Conservation (phyloP, 2,113 vertebrate genomes). For the Gnathochromis pfefferi region DNA sequence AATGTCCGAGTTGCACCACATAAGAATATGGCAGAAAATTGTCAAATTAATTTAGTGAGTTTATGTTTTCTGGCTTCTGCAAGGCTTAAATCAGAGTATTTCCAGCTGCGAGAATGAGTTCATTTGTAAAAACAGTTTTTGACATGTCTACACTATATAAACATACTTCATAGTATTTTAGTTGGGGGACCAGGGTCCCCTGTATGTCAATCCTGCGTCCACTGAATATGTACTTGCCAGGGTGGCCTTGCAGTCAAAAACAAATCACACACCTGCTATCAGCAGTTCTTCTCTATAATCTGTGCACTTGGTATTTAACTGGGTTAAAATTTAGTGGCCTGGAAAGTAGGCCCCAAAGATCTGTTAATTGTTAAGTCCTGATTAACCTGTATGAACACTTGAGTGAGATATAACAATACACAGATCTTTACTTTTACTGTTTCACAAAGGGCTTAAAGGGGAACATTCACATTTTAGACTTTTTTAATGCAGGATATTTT, state of each 20-base stretch:
- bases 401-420: neutral
- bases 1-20: neutral
- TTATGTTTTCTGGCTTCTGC: neutral
- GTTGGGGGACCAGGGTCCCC: fast-evolving
- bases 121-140: neutral
- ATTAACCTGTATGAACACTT: neutral
- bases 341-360: neutral
- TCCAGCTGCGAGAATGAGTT: neutral
- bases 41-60: neutral
- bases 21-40: neutral
- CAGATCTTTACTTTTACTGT: neutral
- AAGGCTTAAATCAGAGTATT: neutral
- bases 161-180: neutral
- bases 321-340: neutral
- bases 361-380: neutral
- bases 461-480: neutral
- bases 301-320: neutral
- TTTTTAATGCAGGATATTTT: neutral
- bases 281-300: neutral
- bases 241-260: neutral
- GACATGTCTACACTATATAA: neutral
- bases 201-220: neutral
- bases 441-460: neutral
- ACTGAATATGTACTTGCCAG: neutral
- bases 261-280: neutral